Evolutionary conservation across 2,797 vertebrate species (phyloP), one percentile per base, ranked within the genome.

Genomic region (Cuculus canorus): DNA sequence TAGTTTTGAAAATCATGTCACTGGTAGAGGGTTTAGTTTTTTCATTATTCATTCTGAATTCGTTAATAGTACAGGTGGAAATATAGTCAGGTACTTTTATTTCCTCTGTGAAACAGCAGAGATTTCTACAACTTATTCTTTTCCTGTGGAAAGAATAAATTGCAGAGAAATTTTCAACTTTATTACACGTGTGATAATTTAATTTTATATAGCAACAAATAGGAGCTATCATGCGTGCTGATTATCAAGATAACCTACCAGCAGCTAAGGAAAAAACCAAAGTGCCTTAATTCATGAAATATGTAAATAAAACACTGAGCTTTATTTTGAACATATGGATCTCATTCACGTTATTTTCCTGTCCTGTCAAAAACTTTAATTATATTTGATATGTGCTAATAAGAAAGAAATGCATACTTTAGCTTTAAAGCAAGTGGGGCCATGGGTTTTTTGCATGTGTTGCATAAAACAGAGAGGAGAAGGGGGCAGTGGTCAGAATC

Each of bases 291-390:
- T 86, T 96, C 82, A 86, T 75, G 24, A 96, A 95, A 86, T 50
- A 80, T 23, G 52, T 88, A 97, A 97, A 93, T 85, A 94, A 94
- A 92, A 84, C 66, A 56, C 79, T 52, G 94, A 93, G 32, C 32
- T 90, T 79, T 89, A 97, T 97, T 96, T 86, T 94, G 97, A 97
- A 96, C 97, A 97, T 97, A 87, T 98, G 97, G 89, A 84, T 90
- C 82, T 50, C 41, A 78, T 72, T 95, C 53, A 69, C 8, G 8
- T 89, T 88, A 63, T 77, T 92, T 93, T 79, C 59, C 52, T 27
- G 15, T 89, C 56, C 30, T 53, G 35, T 23, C 65, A 41, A 89
- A 95, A 96, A 81, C 11, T 56, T 27, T 66, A 82, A 80, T 88
- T 89, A 13, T 87, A 90, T 88, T 78, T 95, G 86, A 83, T 86